Evolutionary conservation across 2,113 vertebrate species (phyloP), one percentile per base, ranked within the genome.

Genomic region (Channa maculata): DNA sequence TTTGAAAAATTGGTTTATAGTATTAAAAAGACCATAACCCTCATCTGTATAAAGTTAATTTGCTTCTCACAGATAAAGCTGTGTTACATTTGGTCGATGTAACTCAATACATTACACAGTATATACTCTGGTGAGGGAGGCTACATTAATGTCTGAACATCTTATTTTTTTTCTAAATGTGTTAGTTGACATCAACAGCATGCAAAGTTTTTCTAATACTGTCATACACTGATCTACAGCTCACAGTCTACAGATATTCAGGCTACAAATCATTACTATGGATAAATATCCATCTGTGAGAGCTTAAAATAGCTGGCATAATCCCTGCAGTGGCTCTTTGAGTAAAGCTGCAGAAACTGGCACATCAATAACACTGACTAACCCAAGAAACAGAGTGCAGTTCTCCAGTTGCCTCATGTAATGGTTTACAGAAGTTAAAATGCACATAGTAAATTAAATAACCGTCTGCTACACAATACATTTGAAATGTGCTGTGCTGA

Each of bases 301-400:
- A 66, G 62, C 63, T 84, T 86, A 86, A 89, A 90, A 92, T 66
- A 80, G 63, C 78, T 66, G 62, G 52, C 68, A 76, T 86, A 91
- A 93, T 91, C 90, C 82, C 86, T 71, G 68, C 80, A 81, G 36
- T 69, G 61, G 71, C 61, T 1, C 59, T 8, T 78, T 49, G 58
- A 80, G 70, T 58, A 75, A 82, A 86, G 79, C 43, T 73, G 71
- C 81, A 86, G 63, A 44, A 81, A 79, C 1, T 51, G 55, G 61
- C 54, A 76, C 79, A 82, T 86, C 82, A 77, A 80, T 75, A 82
- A 71, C 3, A 72, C 3, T 49, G 45, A 70, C 68, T 12, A 57
- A 59, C 24, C 54, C 8, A 24, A 65, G 36, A 55, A 2, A 62
- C 41, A 72, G 0, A 1, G 4, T 46, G 65, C 68, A 80, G 67